Evolutionary conservation across 1,140 invertebrate species (phyloP).

Genomic region (Chrysopa pallens): DNA sequence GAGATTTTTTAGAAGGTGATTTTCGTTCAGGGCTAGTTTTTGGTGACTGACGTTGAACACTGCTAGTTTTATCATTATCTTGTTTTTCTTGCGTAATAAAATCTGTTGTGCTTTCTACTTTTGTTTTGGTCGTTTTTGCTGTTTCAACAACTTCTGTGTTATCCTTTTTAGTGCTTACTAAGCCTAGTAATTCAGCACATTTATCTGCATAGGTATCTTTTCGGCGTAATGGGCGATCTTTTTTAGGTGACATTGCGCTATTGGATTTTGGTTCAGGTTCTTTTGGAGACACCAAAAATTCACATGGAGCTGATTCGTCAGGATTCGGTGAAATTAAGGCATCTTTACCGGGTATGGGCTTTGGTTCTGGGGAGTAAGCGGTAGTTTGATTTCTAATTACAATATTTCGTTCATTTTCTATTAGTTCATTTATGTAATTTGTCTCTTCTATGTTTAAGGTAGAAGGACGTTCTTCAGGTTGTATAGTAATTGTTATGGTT

Average conservation of each 20-base stretch:
- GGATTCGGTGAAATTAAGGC: background rate
- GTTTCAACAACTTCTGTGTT: conserved; percentile 13
- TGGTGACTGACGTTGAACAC: background rate
- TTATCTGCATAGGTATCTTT: conserved; percentile 50
- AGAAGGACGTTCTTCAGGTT: too few relatives aligned
- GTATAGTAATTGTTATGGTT: too few relatives aligned
- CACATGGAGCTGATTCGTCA: too few relatives aligned
- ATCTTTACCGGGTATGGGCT: conserved; percentile 3
- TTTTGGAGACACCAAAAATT: too few relatives aligned
- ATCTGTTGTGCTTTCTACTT: background rate
- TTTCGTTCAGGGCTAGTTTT: background rate
- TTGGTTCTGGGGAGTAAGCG: background rate
- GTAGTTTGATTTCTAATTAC: too few relatives aligned
- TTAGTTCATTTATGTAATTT: too few relatives aligned
- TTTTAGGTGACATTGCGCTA: conserved; percentile 14
- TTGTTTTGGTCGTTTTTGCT: conserved; percentile 7
- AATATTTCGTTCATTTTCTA: too few relatives aligned
- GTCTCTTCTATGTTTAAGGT: too few relatives aligned
- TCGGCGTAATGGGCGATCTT: conserved; percentile 26
- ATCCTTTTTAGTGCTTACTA: conserved; percentile 22
- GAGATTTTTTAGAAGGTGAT: background rate
- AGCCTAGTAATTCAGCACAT: conserved; percentile 42
- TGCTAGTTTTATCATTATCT: background rate
- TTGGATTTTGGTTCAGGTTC: background rate
- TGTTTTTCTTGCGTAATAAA: background rate